Evolutionary conservation across 2,888 invertebrate genomes (phyloP), one percentile per base, ranked within the genome.

Genomic region (Sarcophaga rosellei): DNA sequence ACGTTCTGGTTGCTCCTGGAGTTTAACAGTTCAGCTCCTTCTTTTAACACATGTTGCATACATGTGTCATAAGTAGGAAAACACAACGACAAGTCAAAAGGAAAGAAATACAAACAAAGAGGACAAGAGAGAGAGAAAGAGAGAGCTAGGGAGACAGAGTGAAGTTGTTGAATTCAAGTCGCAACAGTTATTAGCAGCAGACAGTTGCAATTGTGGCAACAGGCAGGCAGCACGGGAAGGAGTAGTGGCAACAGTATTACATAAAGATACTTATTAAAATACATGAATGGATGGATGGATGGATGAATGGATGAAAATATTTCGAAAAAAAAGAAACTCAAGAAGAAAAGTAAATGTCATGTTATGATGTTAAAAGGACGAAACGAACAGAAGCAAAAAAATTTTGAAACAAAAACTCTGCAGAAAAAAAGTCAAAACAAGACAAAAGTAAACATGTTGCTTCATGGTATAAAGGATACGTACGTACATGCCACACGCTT

Each of bases 11-110:
- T 76, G 69, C 53, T 53, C 17, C 53, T 53, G 53, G 53, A 53
- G 53, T 12, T 12, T 53, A 35, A 10, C 35, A 35, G 8, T 8
- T 35, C 35, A 63, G 73, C 78, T 57, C 59, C 87, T 68, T 78
- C 80, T 84, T 88, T 66, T 65, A 78, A 83, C 91, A 91, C 90
- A 91, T 91, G 91, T 89, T 90, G 91, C 90, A 89, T 90, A 83
- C 74, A 81, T 86, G 86, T 86, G 86, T 86, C 84, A 86, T 86
- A 86, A 86, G 84, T 86, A 86, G 66, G 45, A 70, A 77, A 81
- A 75, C 73, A 84, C 35, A 10, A 8, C 35, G 35, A 35, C 35
- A 53, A 76, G 79, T 61, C 79, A 80, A 66, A 45, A 47, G n/a
- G 17, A 74, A 63, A 45, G 53, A 15, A 65, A 84, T 76, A 72